Base-by-base conservation (phyloP, 2,888 invertebrate species). In the Ectobius pallidus region DNA sequence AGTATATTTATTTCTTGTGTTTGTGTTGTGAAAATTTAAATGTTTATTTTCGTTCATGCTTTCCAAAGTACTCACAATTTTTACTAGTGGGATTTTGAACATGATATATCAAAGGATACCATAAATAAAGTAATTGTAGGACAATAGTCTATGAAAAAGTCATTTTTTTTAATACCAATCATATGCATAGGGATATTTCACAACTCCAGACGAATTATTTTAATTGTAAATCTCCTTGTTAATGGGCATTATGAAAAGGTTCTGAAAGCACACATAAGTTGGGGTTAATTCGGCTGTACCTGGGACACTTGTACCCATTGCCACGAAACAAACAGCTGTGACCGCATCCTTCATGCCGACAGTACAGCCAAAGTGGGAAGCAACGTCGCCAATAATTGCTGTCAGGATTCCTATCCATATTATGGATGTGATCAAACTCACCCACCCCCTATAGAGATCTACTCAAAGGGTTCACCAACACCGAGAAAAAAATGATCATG, bases 251-350 rank as follows among this genome's bases (percentile, higher is more conserved):
- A 58, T 4, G 58, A 14, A 16, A 25, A 1, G 55, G 22, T 55
- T 3, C 22, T 27, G 11, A 46, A 55, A 55, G 25, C 30, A 58
- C 58, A 58, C 16, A 16, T 16, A 22, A 25, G 32, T 58, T n/a
- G 58, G 4, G 32, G 30, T 52, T 11, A 22, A 2, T 2, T 1
- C 14, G n/a, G 34, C 25, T 39, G 20, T 84, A 96, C 97, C 97
- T 85, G 99, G 99, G 85, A 99, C 93, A 85, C 97, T 97, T 75
- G 99, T 99, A 78, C 99, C 99, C 76, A 99, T 88, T 16, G 99
- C 99, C 25, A 99, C 99, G 82, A 99, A 96, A 49, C 96, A 92
- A 79, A 99, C 95, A 78, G 99, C 99, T 65, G 99, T 99, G 77
- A 99, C 96, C 6, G 96, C 91, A 84, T 99, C 99, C 85, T 94